Evolutionary conservation across 2,888 invertebrate genomes (phyloP), one percentile per base, ranked within the genome.

Genomic region (Dusona sp.): DNA sequence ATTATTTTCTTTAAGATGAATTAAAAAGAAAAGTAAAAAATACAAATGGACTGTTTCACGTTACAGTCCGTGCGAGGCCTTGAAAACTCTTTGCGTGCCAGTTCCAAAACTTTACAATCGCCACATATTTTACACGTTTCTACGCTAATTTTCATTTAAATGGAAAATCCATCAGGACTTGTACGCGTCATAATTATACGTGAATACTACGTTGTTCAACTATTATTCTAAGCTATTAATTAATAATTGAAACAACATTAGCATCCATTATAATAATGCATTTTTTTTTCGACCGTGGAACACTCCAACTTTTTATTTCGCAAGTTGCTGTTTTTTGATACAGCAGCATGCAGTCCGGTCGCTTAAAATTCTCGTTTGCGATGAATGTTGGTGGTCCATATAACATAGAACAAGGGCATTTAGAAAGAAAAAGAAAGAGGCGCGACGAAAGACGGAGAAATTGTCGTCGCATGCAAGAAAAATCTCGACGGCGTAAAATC

Each of bases 21-120:
- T 70, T 33, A 57, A 19, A 42, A 75, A 48, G 48, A 64, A 45
- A 79, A 65, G n/a, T 54, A 48, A 38, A 51, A 73, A 72, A 77
- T 61, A 79, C 19, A 64, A 38, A 79, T 80, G 73, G 70, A 67
- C 81, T 78, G 80, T 85, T 85, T 67, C 54, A 65, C 75, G 38
- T 72, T 77, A 72, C 70, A 77, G 65, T 87, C 81, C 83, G 73
- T 83, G 88, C 83, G 87, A 84, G 88, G 88, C 86, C 88, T 84
- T 88, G 75, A 85, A 83, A 81, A 61, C 86, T 86, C 86, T 42
- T 42, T 68, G 80, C 84, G 86, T 86, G 86, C 80, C 77, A 81
- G 80, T 86, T 78, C 86, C 72, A 78, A 83, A 84, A 79, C 48
- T 86, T 80, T 84, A 84, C 86, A 86, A 64, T 86, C 84, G 86